Conservation (phyloP, 2,888 invertebrate genomes). For the Slavum lentiscoides region DNA sequence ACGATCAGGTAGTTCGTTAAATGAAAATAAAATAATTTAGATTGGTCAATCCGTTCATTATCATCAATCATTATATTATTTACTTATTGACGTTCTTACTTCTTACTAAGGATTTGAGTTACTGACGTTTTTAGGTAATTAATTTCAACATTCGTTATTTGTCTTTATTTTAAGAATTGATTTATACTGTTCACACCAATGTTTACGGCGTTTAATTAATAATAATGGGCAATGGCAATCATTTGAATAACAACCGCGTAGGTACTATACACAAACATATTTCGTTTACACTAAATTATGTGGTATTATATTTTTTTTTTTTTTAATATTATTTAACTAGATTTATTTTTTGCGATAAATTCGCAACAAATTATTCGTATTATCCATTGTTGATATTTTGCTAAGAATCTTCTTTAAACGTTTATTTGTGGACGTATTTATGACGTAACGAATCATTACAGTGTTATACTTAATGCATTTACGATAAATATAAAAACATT, state of each 20-base stretch:
- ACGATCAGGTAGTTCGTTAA: too few relatives aligned
- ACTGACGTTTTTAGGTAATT: constrained; percentile 6
- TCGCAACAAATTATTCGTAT: too few relatives aligned
- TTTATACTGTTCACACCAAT: not conserved
- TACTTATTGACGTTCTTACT: not conserved
- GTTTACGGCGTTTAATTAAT: not conserved
- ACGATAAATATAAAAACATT: too few relatives aligned
- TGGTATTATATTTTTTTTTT: too few relatives aligned
- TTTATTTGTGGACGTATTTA: too few relatives aligned
- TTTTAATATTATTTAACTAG: too few relatives aligned
- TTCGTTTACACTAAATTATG: not conserved
- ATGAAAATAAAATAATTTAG: not conserved
- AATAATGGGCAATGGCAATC: not conserved
- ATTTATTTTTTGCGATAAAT: too few relatives aligned
- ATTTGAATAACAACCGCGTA: not conserved
- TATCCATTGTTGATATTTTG: too few relatives aligned
- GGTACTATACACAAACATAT: not conserved
- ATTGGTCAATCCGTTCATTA: not conserved
- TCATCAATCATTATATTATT: constrained; percentile 8
- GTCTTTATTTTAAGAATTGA: constrained; percentile 10
- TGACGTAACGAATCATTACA: too few relatives aligned
- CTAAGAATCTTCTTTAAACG: too few relatives aligned
- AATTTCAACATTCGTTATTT: constrained; percentile 7
- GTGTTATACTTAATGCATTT: too few relatives aligned
- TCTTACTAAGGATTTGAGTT: not conserved